A percentile compares a stretch with the other conserved stretches of the same genome.
These are phyloP conservation scores for Myiozetetes cayanensis DNA, from an alignment of 2,113 vertebrate genomes.

Conservation along the genomic window DNA sequence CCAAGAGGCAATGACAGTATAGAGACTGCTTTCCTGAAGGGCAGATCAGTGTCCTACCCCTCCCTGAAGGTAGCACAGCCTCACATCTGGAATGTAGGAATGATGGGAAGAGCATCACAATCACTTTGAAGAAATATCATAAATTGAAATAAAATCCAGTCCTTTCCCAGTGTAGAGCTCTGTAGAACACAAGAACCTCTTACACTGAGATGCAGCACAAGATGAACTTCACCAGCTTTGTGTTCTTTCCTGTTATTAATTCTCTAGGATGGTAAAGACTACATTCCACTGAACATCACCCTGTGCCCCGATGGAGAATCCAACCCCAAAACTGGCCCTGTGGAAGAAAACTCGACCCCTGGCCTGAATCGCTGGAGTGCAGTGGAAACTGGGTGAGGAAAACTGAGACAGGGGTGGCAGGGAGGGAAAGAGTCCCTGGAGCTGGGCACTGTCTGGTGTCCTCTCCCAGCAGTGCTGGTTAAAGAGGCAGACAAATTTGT, in stretches of 20 bases:
- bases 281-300: slow-evolving; percentile 91
- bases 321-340: slow-evolving; percentile 51
- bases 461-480: neutral
- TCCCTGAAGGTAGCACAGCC: neutral
- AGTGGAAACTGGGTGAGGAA: slow-evolving; percentile 80
- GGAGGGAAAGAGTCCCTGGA: neutral
- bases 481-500: neutral
- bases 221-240: neutral
- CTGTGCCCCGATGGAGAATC: slow-evolving; percentile 77
- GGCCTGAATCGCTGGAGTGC: slow-evolving; percentile 78
- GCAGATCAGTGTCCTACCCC: neutral
- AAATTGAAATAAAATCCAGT: neutral
- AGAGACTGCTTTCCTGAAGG: neutral
- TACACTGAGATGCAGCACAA: neutral
- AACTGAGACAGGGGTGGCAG: accelerated
- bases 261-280: slow-evolving; percentile 89
- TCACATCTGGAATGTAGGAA: neutral
- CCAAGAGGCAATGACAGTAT: neutral
- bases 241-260: neutral
- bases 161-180: neutral
- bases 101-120: neutral
- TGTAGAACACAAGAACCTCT: neutral
- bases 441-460: neutral
- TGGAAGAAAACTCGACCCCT: slow-evolving; percentile 73
- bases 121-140: neutral